phyloP scores from a whole-genome alignment of 1,140 invertebrate genomes.

The Papilio helenus region DNA sequence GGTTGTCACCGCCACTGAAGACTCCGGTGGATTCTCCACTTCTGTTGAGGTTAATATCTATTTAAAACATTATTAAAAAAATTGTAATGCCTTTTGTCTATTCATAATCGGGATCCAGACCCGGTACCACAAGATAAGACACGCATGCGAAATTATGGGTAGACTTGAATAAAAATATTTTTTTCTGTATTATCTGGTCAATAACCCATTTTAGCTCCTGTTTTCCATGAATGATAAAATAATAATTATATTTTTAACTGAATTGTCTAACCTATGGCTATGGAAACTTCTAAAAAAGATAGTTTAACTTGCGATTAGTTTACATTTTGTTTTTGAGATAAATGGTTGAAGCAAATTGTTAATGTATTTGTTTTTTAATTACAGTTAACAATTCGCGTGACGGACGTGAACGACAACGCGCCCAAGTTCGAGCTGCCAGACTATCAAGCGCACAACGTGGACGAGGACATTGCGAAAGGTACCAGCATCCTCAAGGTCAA shows the following conservation, averaged over 20 bases:
- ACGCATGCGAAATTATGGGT: too few relatives aligned
- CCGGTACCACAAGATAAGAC: too few relatives aligned
- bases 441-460: conserved; percentile 97
- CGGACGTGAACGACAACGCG: conserved; percentile 97
- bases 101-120: too few relatives aligned
- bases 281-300: too few relatives aligned
- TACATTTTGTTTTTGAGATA: neutral
- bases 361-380: conserved; percentile 44
- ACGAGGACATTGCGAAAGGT: conserved; percentile 95
- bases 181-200: too few relatives aligned
- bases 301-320: too few relatives aligned
- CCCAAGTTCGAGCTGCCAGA: conserved; percentile 97
- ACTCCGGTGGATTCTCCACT: conserved; percentile 97
- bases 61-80: neutral
- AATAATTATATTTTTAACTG: too few relatives aligned
- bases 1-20: conserved; percentile 96
- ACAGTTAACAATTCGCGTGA: conserved; percentile 94
- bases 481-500: conserved; percentile 96
- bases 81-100: too few relatives aligned
- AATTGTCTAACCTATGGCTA: too few relatives aligned
- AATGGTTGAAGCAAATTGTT: neutral
- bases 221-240: too few relatives aligned
- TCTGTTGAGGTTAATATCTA: conserved; percentile 92
- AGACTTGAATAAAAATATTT: too few relatives aligned
- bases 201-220: too few relatives aligned